Evolutionary conservation across 2,797 vertebrate species (phyloP).

Genomic region (Coilia nasus): DNA sequence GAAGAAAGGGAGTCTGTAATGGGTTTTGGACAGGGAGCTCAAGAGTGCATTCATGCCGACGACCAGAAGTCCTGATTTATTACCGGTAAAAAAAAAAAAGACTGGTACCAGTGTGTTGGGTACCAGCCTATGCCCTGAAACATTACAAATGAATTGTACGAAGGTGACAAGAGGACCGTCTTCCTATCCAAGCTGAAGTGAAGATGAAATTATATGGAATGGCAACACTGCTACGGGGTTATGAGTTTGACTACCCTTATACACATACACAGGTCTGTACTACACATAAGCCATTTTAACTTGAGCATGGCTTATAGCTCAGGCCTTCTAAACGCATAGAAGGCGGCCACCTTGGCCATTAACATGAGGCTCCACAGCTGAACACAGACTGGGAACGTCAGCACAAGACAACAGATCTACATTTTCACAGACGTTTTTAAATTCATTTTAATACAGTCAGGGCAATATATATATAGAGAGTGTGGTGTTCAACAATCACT

Average conservation of each 20-base stretch:
- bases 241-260: neutral
- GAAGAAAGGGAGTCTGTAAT: neutral
- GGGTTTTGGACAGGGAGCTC: neutral
- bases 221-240: neutral
- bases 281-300: neutral
- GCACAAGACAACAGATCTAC: neutral
- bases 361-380: neutral
- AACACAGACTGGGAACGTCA: neutral
- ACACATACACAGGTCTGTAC: neutral
- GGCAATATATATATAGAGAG: constrained; percentile 9
- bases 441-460: constrained; percentile 1
- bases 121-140: neutral
- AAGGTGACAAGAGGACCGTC: too few species aligned
- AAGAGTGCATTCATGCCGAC: neutral
- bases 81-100: neutral
- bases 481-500: constrained; percentile 9
- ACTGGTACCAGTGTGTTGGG: neutral
- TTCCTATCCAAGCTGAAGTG: neutral
- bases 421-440: neutral
- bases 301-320: neutral
- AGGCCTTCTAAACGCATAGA: neutral
- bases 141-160: too few species aligned
- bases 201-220: neutral
- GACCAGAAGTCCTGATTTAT: neutral
- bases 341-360: neutral